Evolutionary conservation across 2,113 vertebrate species (phyloP), one percentile per base, ranked within the genome.

Genomic region (Chaetodon trifascialis): DNA sequence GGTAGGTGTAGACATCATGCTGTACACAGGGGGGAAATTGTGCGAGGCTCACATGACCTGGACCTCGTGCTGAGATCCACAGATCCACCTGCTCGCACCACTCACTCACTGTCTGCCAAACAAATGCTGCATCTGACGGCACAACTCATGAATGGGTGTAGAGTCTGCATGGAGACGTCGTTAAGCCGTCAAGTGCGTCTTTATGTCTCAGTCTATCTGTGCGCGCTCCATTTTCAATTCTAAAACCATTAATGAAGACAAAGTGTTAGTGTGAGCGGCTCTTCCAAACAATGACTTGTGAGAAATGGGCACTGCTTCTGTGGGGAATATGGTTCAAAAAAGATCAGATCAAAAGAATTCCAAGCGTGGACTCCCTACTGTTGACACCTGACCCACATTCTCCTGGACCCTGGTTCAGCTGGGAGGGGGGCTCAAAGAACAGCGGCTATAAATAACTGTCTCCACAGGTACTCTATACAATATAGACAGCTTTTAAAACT

Each of bases 11-110:
- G 76, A 89, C 74, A 77, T 55, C 58, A 56, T 30, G 86, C 90
- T 46, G 81, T 58, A 87, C 55, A 79, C 92, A 90, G 91, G 91
- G 94, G 94, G 88, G 95, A 94, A 93, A 91, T 89, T 91, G 85
- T 67, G 89, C 34, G 0, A 51, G 55, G 79, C 80, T 90, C 89
- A 85, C 86, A 81, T 89, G 88, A 82, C 76, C 78, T 56, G 83
- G 80, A 58, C 63, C 63, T 76, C 74, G 70, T 86, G 79, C 79
- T 86, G 78, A 74, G 71, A 66, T 12, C 62, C 69, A 47, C 74
- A 25, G 56, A 69, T 59, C 67, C 92, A 92, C 90, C 91, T 90
- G 91, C 79, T 82, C 73, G 64, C 68, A 88, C 55, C 72, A 74
- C 84, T 92, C 92, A 93, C 79, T 81, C 83, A 79, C 68, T 75